Base-by-base conservation (phyloP, 2,113 vertebrate species). In the Oceanites oceanicus region DNA sequence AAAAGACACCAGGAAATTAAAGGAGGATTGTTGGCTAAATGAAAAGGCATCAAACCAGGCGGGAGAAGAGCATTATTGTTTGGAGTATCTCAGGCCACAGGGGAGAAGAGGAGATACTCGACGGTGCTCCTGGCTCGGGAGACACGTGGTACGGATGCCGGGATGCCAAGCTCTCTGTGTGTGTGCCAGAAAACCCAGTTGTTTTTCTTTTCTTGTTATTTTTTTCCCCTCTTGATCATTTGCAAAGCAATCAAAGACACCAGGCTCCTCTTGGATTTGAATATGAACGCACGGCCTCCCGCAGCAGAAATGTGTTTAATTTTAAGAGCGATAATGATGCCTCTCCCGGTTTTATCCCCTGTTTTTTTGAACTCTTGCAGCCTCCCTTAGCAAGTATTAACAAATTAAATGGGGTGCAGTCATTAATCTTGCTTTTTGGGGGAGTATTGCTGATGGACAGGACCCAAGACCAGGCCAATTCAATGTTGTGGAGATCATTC, bases 181-280 rank as follows among this genome's bases (percentile, higher is more conserved):
- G 23, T 8, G 44, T 90, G 91, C 95, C 92, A 86, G 45, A 40
- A 89, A 87, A 71, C 61, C 23, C 80, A 36, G 9, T 79, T 34
- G 40, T 27, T 92, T 85, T 49, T 32, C 62, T 84, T 80, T 73
- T 36, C 34, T 38, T 72, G 44, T 59, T 55, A 7, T 74, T 91
- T 91, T 4, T 1, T 30, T 49, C 55, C 30, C 5, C 15, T 32
- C 63, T 74, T 13, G 83, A 56, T 84, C n/a, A 4, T 94, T 91
- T 87, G 76, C 90, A 85, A 81, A 89, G 82, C 86, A 86, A 77
- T 92, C 91, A 92, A 81, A 96, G 76, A 17, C 36, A 8, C 30
- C 21, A 13, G 9, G 53, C 47, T 91, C 86, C 90, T 88, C 70
- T 63, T 52, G 38, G 70, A 30, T 70, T 77, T 61, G 36, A 44